These are phyloP conservation scores for Clepsis dumicolana DNA, from an alignment of 2,888 invertebrate genomes.

Conservation along the genomic window DNA sequence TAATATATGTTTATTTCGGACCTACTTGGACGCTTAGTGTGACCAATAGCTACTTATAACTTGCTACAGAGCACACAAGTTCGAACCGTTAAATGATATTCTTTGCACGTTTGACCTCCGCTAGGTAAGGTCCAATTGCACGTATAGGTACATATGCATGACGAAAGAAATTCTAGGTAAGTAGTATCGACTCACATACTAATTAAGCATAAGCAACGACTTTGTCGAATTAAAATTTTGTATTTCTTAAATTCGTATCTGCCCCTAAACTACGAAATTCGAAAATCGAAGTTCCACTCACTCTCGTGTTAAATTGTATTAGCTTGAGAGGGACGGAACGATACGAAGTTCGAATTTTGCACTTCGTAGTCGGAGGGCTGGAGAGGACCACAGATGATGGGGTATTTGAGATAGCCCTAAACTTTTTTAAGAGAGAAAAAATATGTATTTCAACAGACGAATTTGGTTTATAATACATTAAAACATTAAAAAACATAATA, in stretches of 20 bases:
- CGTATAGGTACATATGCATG: slow-evolving; percentile 16
- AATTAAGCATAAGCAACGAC: background rate
- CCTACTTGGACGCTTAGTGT: background rate
- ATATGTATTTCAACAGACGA: background rate
- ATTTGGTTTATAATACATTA: too few relatives aligned
- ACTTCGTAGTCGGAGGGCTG: too few relatives aligned
- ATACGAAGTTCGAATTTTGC: background rate
- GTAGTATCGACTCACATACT: background rate
- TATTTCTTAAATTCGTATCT: background rate
- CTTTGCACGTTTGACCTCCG: slow-evolving; percentile 34
- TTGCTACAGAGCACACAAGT: slow-evolving; percentile 5
- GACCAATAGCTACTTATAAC: slow-evolving; percentile 23
- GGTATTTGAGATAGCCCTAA: background rate
- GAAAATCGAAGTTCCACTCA: too few relatives aligned
- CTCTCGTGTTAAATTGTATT: too few relatives aligned
- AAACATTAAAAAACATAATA: too few relatives aligned
- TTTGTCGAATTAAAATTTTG: background rate
- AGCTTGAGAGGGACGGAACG: too few relatives aligned
- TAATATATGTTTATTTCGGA: slow-evolving; percentile 23
- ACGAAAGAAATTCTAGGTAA: slow-evolving; percentile 17
- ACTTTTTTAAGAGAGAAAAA: background rate
- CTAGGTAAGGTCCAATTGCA: slow-evolving; percentile 39
- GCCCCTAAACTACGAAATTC: too few relatives aligned
- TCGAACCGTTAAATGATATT: slow-evolving; percentile 32
- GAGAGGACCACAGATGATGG: too few relatives aligned